Evolutionary conservation across 92 coral and sea anemone species (phyloP), one percentile per base, ranked within the genome.

Genomic region (Parazoanthus darwini): DNA sequence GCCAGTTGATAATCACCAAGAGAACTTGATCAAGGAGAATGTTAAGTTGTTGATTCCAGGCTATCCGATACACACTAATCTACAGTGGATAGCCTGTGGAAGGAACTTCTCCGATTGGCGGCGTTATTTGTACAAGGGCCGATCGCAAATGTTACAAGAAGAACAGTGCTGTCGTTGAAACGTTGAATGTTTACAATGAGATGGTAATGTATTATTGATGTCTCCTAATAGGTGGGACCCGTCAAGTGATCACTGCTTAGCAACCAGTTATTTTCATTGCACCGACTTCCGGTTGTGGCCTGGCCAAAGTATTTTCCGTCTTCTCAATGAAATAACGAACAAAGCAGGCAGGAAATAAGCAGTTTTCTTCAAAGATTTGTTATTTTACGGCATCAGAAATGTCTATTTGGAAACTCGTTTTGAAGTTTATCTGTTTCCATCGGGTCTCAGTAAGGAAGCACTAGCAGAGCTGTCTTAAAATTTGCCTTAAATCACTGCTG

Each of bases 171-270:
- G 44, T 70, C 56, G 86, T 44, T 7, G 67, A 80, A 80, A 80
- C 85, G 85, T 80, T 58, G 85, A 80, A 67, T 84, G 87, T 84
- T 44, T 46, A 84, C 56, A 84, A 44, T 84, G 39, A 71, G 70
- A 29, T 25, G 43, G 58, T 78, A 33, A 92, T 92, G 10, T 51
- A 86, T 92, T 72, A 92, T 92, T 86, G 29, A 89, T 51, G 29
- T 2, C 82, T 26, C 66, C 48, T 92, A 82, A 89, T 76, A 77
- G 92, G 90, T 89, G 91, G 92, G 81, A 92, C 86, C 90, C 77
- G 85, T 79, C 83, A 51, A 92, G 85, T 87, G 81, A 79, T 71
- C 36, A 56, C 29, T 29, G 71, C 73, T 80, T 80, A 20, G 85
- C 29, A 74, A 89, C 85, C 90, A 65, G 88, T 76, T 46, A 75